A percentile compares a stretch with the other conserved stretches of the same genome.
Conservation (phyloP, 1,140 invertebrate genomes). For the Cataglyphis hispanica region DNA sequence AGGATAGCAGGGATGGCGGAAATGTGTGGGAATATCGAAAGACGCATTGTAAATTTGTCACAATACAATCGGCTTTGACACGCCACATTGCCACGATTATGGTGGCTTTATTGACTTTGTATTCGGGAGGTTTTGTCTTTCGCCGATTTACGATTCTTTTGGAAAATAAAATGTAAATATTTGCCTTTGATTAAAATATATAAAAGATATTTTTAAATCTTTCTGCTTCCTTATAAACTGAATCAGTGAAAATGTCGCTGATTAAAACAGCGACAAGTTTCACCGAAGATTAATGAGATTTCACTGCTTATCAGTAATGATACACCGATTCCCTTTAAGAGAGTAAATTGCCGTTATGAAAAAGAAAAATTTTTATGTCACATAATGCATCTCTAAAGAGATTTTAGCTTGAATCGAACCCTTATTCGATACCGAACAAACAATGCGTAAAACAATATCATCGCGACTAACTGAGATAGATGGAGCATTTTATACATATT, state of each 20-base stretch:
- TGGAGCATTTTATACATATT: slow-evolving; percentile 26
- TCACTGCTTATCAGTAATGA: too few species aligned
- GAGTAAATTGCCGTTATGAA: neutral
- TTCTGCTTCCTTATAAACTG: too few species aligned
- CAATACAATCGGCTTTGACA: neutral
- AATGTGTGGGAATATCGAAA: slow-evolving; percentile 19
- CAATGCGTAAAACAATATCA: slow-evolving; percentile 30
- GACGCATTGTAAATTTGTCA: slow-evolving; percentile 42
- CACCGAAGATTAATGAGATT: too few species aligned
- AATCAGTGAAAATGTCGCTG: too few species aligned
- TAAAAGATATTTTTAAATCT: neutral
- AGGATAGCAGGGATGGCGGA: neutral
- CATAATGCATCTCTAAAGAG: neutral
- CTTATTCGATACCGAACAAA: neutral
- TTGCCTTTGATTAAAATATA: neutral
- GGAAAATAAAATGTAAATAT: neutral
- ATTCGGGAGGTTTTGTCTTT: neutral
- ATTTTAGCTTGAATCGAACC: neutral
- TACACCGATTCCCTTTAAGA: too few species aligned
- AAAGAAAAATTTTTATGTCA: neutral
- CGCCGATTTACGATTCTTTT: neutral
- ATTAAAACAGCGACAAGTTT: too few species aligned
- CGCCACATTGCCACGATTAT: neutral
- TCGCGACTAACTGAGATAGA: slow-evolving; percentile 31
- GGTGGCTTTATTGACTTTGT: slow-evolving; percentile 20